These are phyloP conservation scores for Apus apus DNA, from an alignment of 2,113 vertebrate genomes.

Conservation along the genomic window DNA sequence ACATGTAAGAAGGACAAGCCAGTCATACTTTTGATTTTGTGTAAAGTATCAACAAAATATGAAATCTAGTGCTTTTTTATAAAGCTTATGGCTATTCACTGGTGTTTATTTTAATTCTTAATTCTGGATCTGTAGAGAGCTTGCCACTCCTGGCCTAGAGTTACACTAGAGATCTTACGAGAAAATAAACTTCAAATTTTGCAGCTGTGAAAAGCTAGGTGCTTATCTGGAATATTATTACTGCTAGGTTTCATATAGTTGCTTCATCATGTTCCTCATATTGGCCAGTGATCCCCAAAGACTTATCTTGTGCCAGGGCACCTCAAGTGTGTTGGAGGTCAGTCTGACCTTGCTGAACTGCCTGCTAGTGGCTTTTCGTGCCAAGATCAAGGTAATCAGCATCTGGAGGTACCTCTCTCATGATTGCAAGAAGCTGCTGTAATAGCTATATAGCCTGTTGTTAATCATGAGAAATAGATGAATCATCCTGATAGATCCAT, in stretches of 20 bases:
- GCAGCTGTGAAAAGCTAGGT: background rate
- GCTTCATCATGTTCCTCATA: constrained; percentile 23
- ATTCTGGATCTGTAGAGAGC: background rate
- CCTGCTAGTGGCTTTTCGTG: constrained; percentile 20
- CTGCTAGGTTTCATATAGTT: background rate
- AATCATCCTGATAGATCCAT: background rate
- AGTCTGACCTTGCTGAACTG: background rate
- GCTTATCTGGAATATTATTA: background rate
- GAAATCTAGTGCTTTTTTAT: background rate
- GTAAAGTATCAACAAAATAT: background rate
- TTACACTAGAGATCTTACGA: background rate
- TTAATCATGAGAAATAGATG: background rate
- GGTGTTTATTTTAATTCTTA: background rate
- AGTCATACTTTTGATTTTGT: background rate
- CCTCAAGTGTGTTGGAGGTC: background rate
- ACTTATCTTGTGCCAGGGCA: background rate
- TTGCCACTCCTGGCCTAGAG: background rate
- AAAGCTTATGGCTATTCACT: background rate
- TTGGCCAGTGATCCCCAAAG: constrained; percentile 22
- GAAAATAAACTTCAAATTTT: constrained; percentile 24
- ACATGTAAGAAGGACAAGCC: background rate
- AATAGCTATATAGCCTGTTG: background rate
- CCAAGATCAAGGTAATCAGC: constrained; percentile 20
- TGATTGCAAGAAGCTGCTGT: background rate
- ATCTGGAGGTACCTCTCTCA: background rate